Evolutionary conservation across 2,888 invertebrate genomes (phyloP).

Genomic region (Dorcus parallelipipedus): DNA sequence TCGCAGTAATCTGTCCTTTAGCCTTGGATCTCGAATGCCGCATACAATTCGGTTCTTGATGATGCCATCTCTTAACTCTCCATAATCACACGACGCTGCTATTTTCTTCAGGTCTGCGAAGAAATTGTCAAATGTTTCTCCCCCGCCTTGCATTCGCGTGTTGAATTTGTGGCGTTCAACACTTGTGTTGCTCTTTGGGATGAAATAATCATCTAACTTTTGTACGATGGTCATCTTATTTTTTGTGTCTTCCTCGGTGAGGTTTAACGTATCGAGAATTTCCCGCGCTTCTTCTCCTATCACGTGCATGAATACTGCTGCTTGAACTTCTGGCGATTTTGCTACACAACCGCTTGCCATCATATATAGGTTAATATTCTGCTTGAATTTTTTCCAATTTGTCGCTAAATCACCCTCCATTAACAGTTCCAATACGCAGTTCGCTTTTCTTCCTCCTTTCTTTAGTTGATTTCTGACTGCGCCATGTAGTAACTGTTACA

Average conservation of each 20-base stretch:
- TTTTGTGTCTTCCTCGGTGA: slow-evolving; percentile 13
- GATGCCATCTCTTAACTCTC: slow-evolving; percentile 3
- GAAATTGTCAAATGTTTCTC: slow-evolving; percentile 10
- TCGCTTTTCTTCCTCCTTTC: too few species aligned
- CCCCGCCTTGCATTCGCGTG: slow-evolving; percentile 3
- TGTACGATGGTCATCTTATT: slow-evolving; percentile 1
- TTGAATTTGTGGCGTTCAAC: slow-evolving; percentile 18
- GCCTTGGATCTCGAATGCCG: slow-evolving; percentile 14
- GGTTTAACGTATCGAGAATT: slow-evolving; percentile 18
- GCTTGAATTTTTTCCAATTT: slow-evolving; percentile 21
- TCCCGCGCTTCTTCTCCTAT: slow-evolving; percentile 20
- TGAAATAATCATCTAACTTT: too few species aligned
- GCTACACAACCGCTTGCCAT: slow-evolving; percentile 9
- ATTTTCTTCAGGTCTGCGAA: slow-evolving; percentile 3
- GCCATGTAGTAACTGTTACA: too few species aligned
- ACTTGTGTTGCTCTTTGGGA: too few species aligned
- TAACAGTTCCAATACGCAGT: too few species aligned
- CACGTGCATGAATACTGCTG: slow-evolving; percentile 19
- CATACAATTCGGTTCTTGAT: too few species aligned
- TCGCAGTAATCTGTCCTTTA: slow-evolving; percentile 12
- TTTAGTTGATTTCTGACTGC: too few species aligned
- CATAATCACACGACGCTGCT: slow-evolving; percentile 19
- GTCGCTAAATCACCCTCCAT: slow-evolving; percentile 17
- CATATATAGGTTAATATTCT: too few species aligned
- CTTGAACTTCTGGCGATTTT: slow-evolving; percentile 10